Conservation (phyloP, 2,113 vertebrate species). For the Vicugna pacos region DNA sequence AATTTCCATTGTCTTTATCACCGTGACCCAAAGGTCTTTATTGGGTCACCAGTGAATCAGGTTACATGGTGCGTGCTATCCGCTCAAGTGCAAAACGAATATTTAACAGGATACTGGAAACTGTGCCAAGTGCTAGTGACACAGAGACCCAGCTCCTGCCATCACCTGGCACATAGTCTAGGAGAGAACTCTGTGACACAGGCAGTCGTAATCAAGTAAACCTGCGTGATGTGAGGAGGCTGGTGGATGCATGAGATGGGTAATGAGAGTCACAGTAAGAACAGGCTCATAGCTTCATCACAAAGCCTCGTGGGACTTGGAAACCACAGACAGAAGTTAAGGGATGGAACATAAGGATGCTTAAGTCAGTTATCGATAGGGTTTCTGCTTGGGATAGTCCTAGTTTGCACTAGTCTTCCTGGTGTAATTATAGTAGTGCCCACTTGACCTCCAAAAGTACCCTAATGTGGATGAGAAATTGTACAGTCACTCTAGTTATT, state of each 20-base stretch:
- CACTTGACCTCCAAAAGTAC: background rate
- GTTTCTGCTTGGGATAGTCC: background rate
- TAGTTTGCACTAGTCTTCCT: background rate
- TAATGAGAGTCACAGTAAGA: background rate
- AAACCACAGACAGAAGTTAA: background rate
- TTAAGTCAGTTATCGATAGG: background rate
- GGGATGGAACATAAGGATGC: background rate
- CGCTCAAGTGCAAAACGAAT: background rate
- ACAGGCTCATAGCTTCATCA: background rate
- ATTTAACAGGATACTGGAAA: background rate
- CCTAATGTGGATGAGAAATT: background rate
- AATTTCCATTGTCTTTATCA: background rate
- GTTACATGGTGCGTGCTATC: background rate
- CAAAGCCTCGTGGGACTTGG: background rate
- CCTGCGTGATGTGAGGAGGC: background rate
- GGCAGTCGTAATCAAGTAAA: background rate
- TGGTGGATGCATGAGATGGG: too few relatives aligned
- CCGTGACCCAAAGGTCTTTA: background rate
- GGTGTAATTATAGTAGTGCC: background rate
- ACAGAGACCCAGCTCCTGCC: background rate
- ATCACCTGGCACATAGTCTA: accelerated
- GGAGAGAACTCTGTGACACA: background rate
- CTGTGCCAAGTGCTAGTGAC: background rate
- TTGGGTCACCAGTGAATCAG: background rate
- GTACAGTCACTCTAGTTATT: background rate